Evolutionary conservation across 2,113 vertebrate species (phyloP).

Genomic region (Micromys minutus): DNA sequence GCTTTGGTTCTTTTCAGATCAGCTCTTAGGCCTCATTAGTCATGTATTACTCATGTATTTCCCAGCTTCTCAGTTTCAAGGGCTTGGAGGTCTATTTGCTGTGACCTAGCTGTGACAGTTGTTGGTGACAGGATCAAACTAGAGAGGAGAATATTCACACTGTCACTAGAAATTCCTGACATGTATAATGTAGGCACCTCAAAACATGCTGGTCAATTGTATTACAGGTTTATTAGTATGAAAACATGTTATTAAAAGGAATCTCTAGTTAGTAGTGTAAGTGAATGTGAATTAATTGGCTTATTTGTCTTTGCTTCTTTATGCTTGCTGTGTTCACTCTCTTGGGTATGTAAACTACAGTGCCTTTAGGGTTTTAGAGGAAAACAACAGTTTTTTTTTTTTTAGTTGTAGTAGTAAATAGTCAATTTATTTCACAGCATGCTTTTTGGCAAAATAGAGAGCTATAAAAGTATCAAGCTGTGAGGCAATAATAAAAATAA

Average conservation of each 20-base stretch:
- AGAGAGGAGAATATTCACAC: constrained; percentile 67
- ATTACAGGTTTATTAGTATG: constrained; percentile 71
- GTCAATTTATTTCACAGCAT: constrained; percentile 81
- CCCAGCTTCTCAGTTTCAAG: background rate
- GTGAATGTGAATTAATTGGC: constrained; percentile 75
- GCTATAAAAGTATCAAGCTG: constrained; percentile 75
- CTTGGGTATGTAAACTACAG: constrained; percentile 61
- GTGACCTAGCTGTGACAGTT: constrained; percentile 54
- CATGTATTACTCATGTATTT: constrained; percentile 4
- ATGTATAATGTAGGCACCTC: constrained; percentile 48
- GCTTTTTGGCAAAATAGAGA: constrained; percentile 68
- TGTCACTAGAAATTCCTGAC: constrained; percentile 64
- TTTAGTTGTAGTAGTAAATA: constrained; percentile 76
- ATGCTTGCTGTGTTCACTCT: constrained; percentile 59
- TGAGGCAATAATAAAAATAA: constrained; percentile 69
- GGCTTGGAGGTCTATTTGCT: background rate
- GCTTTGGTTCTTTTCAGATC: background rate
- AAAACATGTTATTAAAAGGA: constrained; percentile 72
- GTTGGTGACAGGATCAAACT: constrained; percentile 71
- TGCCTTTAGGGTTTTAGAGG: constrained; percentile 62
- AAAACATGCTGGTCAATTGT: constrained; percentile 67
- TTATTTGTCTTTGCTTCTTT: constrained; percentile 75
- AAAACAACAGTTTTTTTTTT: constrained; percentile 72
- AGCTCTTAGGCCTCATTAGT: background rate
- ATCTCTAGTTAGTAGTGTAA: constrained; percentile 75